These are phyloP conservation scores for Acanthacorydalis orientalis DNA, from an alignment of 2,888 invertebrate genomes.

Conservation along the genomic window DNA sequence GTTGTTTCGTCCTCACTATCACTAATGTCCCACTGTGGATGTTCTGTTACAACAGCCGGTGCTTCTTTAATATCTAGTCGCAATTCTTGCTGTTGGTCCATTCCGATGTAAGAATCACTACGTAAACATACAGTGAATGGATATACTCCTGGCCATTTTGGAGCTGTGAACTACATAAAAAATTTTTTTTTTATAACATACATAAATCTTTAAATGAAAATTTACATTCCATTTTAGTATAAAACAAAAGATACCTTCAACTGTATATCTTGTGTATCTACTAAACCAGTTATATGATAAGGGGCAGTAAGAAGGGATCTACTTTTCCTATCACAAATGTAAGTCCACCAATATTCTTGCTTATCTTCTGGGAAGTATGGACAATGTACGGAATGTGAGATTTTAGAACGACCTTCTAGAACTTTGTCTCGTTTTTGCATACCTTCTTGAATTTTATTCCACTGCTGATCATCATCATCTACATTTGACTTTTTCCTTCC, in stretches of 20 bases:
- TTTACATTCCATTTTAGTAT: constrained; percentile 3
- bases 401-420: constrained; percentile 82
- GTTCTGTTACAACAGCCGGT: constrained; percentile 74
- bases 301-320: constrained; percentile 83
- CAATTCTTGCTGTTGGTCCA: constrained; percentile 88
- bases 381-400: constrained; percentile 93
- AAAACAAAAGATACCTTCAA: constrained; percentile 37
- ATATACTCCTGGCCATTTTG: constrained; percentile 82
- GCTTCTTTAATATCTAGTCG: constrained; percentile 97
- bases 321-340: constrained; percentile 90
- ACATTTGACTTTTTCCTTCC: constrained; percentile 40
- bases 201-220: not conserved
- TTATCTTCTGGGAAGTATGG: constrained; percentile 90
- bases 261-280: constrained; percentile 78
- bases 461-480: constrained; percentile 73
- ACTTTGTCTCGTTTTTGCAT: constrained; percentile 71
- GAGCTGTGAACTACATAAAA: constrained; percentile 66
- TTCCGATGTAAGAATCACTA: constrained; percentile 94
- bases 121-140: constrained; percentile 83
- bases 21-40: constrained; percentile 96
- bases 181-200: not conserved
- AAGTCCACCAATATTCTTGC: constrained; percentile 99
- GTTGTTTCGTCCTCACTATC: constrained; percentile 73
- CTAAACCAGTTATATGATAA: constrained; percentile 83
- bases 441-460: constrained; percentile 85